Evolutionary conservation across 1,140 invertebrate genomes (phyloP).

Genomic region (Philopotamus ludificatus): DNA sequence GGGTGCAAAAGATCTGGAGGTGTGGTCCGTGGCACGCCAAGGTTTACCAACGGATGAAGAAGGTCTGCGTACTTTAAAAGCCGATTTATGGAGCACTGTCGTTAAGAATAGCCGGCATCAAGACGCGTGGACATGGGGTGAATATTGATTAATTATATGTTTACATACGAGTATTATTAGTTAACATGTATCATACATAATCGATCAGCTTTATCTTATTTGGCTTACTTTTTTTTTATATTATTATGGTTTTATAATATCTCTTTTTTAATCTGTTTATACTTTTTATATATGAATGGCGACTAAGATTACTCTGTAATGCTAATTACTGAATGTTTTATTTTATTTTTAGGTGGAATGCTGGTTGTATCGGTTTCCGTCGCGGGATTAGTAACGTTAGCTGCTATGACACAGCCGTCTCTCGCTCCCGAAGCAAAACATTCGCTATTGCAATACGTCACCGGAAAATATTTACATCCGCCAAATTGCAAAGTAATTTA

Average conservation of each 20-base stretch:
- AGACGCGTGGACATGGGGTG: slow-evolving; percentile 86
- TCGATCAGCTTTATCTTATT: background rate
- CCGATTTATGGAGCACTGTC: slow-evolving; percentile 81
- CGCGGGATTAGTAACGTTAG: slow-evolving; percentile 79
- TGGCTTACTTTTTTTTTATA: too few relatives aligned
- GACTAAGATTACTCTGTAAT: too few relatives aligned
- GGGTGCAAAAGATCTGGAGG: slow-evolving; percentile 72
- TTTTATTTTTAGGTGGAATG: slow-evolving; percentile 68
- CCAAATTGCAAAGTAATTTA: slow-evolving; percentile 79
- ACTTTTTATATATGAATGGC: background rate
- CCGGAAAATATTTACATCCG: slow-evolving; percentile 85
- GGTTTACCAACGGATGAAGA: slow-evolving; percentile 77
- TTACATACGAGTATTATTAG: background rate
- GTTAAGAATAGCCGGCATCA: slow-evolving; percentile 84
- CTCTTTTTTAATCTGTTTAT: background rate
- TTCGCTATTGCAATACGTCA: slow-evolving; percentile 86
- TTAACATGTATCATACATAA: background rate
- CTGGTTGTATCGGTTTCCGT: slow-evolving; percentile 82
- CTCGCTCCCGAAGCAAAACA: slow-evolving; percentile 83
- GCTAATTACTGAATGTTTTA: background rate
- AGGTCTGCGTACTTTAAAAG: slow-evolving; percentile 71
- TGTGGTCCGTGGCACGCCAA: slow-evolving; percentile 75
- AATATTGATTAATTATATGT: slow-evolving; percentile 14
- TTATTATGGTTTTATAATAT: too few relatives aligned
- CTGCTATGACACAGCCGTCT: slow-evolving; percentile 83